A percentile compares a stretch with the other conserved stretches of the same genome.
phyloP scores from a whole-genome alignment of 1,140 invertebrate species.

The Papilio helenus region DNA sequence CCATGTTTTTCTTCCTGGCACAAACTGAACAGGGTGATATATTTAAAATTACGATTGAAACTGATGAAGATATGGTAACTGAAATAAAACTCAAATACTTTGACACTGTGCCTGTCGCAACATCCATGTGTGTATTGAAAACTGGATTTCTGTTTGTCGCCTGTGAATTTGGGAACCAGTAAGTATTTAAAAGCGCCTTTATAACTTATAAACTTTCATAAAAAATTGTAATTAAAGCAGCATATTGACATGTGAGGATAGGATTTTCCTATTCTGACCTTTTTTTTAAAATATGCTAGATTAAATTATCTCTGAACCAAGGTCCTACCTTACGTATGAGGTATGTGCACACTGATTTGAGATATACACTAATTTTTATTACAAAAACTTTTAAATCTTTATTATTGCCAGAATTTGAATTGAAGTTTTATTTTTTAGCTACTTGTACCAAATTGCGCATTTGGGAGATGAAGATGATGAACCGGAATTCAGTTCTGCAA shows the following conservation, averaged over 20 bases:
- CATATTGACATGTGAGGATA: conserved; percentile 64
- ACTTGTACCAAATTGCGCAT: conserved; percentile 99
- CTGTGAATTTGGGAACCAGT: conserved; percentile 99
- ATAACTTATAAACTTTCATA: too few species aligned
- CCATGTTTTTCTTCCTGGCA: conserved; percentile 98
- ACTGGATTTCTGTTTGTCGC: conserved; percentile 99
- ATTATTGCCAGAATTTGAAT: conserved; percentile 33
- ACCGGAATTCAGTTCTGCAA: conserved; percentile 98
- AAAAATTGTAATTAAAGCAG: too few species aligned
- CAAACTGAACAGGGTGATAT: conserved; percentile 98
- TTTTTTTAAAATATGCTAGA: conserved; percentile 69
- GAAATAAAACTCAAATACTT: conserved; percentile 99
- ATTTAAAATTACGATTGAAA: conserved; percentile 99
- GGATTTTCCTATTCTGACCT: conserved; percentile 54
- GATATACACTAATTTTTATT: conserved; percentile 64
- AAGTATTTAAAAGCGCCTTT: too few species aligned
- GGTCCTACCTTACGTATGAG: conserved; percentile 75
- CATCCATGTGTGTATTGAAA: conserved; percentile 98
- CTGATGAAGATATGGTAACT: conserved; percentile 98
- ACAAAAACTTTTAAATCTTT: conserved; percentile 4
- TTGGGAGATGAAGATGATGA: conserved; percentile 99
- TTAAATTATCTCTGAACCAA: conserved; percentile 81
- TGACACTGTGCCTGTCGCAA: conserved; percentile 98
- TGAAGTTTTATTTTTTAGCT: conserved; percentile 84
- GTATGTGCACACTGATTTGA: conserved; percentile 81